Conservation (phyloP, 2,888 invertebrate genomes). For the Branchellion lobata region DNA sequence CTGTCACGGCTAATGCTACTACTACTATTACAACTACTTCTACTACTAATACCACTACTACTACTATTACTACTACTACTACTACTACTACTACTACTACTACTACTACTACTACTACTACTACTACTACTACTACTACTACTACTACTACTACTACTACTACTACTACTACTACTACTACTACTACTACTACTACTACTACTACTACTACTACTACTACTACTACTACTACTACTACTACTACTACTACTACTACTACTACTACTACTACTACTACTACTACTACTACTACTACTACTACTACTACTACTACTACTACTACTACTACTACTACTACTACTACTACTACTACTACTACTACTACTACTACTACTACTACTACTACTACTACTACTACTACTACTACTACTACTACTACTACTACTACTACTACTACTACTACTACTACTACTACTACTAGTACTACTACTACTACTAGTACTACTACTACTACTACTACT, state of each 20-base stretch:
- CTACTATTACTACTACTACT: constrained; percentile 38
- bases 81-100: constrained; percentile 39
- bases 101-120: constrained; percentile 38
- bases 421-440: not conserved
- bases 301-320: constrained; percentile 14
- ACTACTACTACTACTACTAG: not conserved
- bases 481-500: not conserved
- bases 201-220: constrained; percentile 29
- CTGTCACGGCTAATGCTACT: constrained; percentile 18
- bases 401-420: not conserved
- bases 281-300: constrained; percentile 18
- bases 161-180: constrained; percentile 31
- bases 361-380: constrained; percentile 40
- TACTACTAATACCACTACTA: too few species aligned
- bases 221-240: constrained; percentile 30
- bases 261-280: constrained; percentile 36
- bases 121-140: constrained; percentile 32
- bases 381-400: constrained; percentile 4
- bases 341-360: constrained; percentile 14
- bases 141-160: constrained; percentile 24
- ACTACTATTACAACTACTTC: constrained; percentile 28
- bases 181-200: constrained; percentile 33
- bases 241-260: constrained; percentile 23
- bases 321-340: constrained; percentile 14
- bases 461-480: not conserved